Conservation (phyloP, 2,888 invertebrate genomes). For the Drosophila nr. medialis region DNA sequence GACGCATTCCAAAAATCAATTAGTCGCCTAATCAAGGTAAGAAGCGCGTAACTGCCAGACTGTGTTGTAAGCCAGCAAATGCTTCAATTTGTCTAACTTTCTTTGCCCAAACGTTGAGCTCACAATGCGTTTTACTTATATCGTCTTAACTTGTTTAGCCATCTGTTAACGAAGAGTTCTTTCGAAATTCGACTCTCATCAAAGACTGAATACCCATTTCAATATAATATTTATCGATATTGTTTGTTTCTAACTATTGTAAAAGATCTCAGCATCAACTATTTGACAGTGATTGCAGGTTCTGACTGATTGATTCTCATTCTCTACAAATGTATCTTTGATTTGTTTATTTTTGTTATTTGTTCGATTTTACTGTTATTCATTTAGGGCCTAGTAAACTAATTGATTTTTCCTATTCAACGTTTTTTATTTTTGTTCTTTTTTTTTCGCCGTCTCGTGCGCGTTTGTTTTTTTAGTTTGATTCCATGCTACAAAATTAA, state of each 20-base stretch:
- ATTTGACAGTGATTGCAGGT: not conserved
- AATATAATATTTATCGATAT: not conserved
- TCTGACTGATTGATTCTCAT: not conserved
- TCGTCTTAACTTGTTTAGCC: not conserved
- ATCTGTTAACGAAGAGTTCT: not conserved
- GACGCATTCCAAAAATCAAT: slow-evolving; percentile 15
- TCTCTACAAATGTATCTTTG: not conserved
- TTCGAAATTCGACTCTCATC: not conserved
- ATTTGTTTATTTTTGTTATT: not conserved
- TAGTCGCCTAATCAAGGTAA: slow-evolving; percentile 14
- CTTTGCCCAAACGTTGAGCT: not conserved
- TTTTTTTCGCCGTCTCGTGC: not conserved
- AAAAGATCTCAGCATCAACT: not conserved
- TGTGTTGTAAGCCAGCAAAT: not conserved
- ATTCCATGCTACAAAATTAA: slow-evolving; percentile 23
- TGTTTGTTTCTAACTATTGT: not conserved
- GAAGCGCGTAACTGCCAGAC: not conserved
- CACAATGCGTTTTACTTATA: not conserved
- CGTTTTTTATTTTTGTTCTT: not conserved
- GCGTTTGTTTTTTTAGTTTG: not conserved
- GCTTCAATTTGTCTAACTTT: slow-evolving; percentile 15
- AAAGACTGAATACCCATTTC: not conserved
- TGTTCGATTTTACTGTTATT: not conserved
- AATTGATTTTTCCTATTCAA: not conserved
- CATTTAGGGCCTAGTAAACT: not conserved